Base-by-base conservation (phyloP, 2,797 vertebrate genomes). In the Varecia variegata region DNA sequence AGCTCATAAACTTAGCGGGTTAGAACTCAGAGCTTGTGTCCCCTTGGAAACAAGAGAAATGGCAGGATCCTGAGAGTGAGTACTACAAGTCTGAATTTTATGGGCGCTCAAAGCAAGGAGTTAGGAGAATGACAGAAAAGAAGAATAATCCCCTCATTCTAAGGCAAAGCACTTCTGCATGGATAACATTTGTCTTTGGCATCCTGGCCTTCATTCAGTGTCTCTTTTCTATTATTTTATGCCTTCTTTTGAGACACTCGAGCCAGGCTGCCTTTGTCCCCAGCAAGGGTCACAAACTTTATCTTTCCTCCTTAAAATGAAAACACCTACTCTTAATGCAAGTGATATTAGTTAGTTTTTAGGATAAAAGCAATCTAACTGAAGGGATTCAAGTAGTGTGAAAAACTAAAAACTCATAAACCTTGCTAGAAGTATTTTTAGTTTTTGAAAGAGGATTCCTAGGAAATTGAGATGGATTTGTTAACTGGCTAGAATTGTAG, bases 341-440 rank as follows among this genome's bases (percentile, higher is more conserved):
- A 58, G 38, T 95, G 50, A 40, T 79, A 68, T 38, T 54, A 90
- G n/a, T 32, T 83, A 74, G 18, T 30, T 47, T 7, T 65, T 54
- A 45, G 52, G 27, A 97, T 30, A 38, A 92, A 89, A 93, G 38
- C 25, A 89, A 93, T 43, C 17, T 88, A 62, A 88, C 15, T 38
- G 54, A 65, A 88, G 35, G 65, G 58, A 77, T 45, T 93, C n/a
- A 84, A 76, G 11, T 74, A 62, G 25, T 77, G 77, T 40, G 17
- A 88, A 85, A 81, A 88, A 45, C 1, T 43, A 30, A 76, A 88
- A 93, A 62, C 21, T 38, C n/a, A 54, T 50, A 90, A 35, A 60
- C 1, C 3, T 92, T 92, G 40, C 12, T 87, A 68, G 17, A 81
- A 67, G 13, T 12, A 86, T 47, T 62, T 27, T 17, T 14, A 12